Evolutionary conservation across 2,113 vertebrate genomes (phyloP).

Genomic region (Mobula hypostoma): DNA sequence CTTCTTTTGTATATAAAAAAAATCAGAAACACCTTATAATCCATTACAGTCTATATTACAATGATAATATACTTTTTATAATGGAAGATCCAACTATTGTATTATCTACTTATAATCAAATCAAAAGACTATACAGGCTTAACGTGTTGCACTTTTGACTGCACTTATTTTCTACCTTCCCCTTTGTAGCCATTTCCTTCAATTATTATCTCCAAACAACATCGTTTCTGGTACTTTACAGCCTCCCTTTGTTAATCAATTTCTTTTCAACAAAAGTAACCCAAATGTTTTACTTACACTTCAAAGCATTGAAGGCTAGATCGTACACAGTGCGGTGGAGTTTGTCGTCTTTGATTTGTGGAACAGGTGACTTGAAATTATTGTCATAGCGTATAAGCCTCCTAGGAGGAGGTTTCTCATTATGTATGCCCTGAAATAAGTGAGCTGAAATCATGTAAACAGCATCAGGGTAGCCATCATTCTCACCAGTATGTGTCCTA

Average conservation of each 20-base stretch:
- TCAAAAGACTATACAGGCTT: neutral
- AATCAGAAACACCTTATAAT: neutral
- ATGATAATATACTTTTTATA: neutral
- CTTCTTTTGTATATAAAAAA: neutral
- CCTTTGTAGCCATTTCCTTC: neutral
- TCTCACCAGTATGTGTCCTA: neutral
- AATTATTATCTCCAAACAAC: neutral
- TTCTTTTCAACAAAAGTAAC: neutral
- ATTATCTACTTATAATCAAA: neutral
- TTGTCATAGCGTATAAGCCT: conserved; percentile 61
- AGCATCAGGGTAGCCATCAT: conserved; percentile 55
- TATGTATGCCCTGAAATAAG: conserved; percentile 68
- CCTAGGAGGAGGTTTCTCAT: conserved; percentile 55
- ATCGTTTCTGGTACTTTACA: neutral
- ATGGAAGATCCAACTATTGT: neutral
- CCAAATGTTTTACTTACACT: conserved; percentile 68
- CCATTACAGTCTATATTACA: neutral
- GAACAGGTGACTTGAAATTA: conserved; percentile 39
- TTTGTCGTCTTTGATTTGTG: conserved; percentile 54
- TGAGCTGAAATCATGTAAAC: conserved; percentile 71
- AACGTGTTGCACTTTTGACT: neutral
- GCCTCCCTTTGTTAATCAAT: neutral
- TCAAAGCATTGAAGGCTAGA: conserved; percentile 76
- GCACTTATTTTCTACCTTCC: neutral
- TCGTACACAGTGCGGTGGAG: conserved; percentile 58